Evolutionary conservation across 1,140 invertebrate species (phyloP), one percentile per base, ranked within the genome.

Genomic region (Drosophila arizonae): DNA sequence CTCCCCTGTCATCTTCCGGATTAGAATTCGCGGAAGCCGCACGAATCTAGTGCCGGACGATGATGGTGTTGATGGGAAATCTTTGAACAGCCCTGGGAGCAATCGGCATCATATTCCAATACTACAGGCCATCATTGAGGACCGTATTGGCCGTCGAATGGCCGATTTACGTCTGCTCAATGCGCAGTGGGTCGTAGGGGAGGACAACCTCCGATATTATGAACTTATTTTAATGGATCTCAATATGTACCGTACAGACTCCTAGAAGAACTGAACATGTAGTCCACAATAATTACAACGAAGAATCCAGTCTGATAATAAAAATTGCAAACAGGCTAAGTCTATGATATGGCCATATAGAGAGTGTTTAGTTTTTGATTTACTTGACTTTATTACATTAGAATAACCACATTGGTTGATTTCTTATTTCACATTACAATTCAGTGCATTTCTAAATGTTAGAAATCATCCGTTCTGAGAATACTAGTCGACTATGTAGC

Each of bases 21-120:
- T 26, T 24, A 10, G 11, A 24, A 24, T 50, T 13, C 46, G 46
- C 0, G 21, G 21, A 24, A 3, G 2, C 21, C 21, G 21, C 17
- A 17, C 17, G 17, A 17, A 17, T 17, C 17, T 1, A 17, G 17
- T 17, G 17, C 17, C 17, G 17, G 0, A 17, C 17, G 17, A 17
- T 17, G 17, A 17, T 17, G 17, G 17, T 17, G 17, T 17, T 17
- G 17, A 17, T 17, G 17, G 17, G 1, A 17, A 17, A 17, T 17
- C 17, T 17, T 17, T 1, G 17, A 17, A 17, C 3, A 24, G 21
- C 21, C 1, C 0, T 24, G 97, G 99, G 0, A 99, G 99, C 92
- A 96, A 99, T 92, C 92, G 99, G 77, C 99, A 99, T 92, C 98
- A 98, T 26, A 96, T 96, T 6, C 95, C 98, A 79, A 98, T 97